phyloP scores from a whole-genome alignment of 1,140 invertebrate species.

The Lineus longissimus region DNA sequence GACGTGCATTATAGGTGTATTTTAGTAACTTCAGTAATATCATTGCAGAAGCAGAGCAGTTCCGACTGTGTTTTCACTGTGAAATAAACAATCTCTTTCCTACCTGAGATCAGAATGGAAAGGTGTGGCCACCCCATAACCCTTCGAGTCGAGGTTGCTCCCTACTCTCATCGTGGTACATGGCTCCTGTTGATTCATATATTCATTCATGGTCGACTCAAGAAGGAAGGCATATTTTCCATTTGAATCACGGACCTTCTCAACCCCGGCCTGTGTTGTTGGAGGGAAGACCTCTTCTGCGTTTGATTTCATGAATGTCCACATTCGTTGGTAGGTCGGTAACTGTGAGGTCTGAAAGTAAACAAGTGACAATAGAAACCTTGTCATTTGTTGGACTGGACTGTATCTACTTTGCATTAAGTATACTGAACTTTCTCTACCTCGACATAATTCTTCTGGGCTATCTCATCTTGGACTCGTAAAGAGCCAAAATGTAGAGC shows the following conservation, averaged over 20 bases:
- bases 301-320: constrained; percentile 85
- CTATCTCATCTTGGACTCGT: too few species aligned
- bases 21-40: too few species aligned
- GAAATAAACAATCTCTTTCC: too few species aligned
- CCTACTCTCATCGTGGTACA: constrained; percentile 80
- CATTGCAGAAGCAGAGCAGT: too few species aligned
- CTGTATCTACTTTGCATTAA: constrained; percentile 70
- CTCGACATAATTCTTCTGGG: too few species aligned
- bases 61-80: too few species aligned
- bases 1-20: too few species aligned
- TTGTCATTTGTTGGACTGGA: constrained; percentile 44
- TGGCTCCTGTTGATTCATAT: constrained; percentile 42
- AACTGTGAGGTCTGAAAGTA: constrained; percentile 78
- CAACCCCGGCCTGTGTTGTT: constrained; percentile 22
- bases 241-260: constrained; percentile 54
- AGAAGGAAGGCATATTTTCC: constrained; percentile 48
- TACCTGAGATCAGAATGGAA: constrained; percentile 71
- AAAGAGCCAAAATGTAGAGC: too few species aligned
- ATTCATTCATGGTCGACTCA: constrained; percentile 33
- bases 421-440: too few species aligned
- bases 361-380: constrained; percentile 32
- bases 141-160: constrained; percentile 81
- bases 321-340: constrained; percentile 85
- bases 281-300: constrained; percentile 21
- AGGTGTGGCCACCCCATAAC: constrained; percentile 86